Base-by-base conservation (phyloP, 1,140 invertebrate species). In the Coelopa frigida region DNA sequence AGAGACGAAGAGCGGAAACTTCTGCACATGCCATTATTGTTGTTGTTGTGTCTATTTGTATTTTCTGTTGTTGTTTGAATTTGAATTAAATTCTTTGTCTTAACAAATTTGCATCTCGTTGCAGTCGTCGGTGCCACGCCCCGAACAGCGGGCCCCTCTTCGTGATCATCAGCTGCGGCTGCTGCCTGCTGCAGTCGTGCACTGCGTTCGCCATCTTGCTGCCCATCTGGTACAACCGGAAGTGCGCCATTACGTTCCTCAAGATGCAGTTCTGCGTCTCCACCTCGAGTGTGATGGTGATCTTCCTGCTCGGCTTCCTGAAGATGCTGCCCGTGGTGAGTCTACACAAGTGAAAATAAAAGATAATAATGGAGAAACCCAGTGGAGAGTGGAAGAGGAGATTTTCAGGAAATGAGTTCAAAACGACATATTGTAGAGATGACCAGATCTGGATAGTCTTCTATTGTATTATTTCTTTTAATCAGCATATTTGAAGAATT, bases 261-360 rank as follows among this genome's bases (percentile, higher is more conserved):
- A 82, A 82, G 69, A 72, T 83, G 47, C 80, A 83, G 52, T 81
- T 78, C 54, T 81, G 79, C 52, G 61, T 71, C 27, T 77, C 79
- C 23, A 70, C 79, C 21, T 68, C 75, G 5, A 74, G 75, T 18
- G 72, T 78, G 15, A 81, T 82, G 78, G 68, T 72, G 3, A 72
- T 81, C 32, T 82, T 81, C 57, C 71, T 80, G 48, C 78, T 79
- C 49, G 77, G 77, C 33, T 70, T 78, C 14, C 67, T 75, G 51
- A 74, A 70, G 52, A 68, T 76, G 51, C 53, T 79, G 39, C 66
- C 76, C 10, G 67, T 73, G 66, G 78, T 80, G 68, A 72, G 68
- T 65, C n/a, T n/a, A n/a, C n/a, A n/a, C n/a, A n/a, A n/a, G n/a
- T n/a, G n/a, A n/a, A n/a, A n/a, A n/a, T n/a, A n/a, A n/a, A n/a